Base-by-base conservation (phyloP, 2,113 vertebrate genomes). In the Varanus komodoensis region DNA sequence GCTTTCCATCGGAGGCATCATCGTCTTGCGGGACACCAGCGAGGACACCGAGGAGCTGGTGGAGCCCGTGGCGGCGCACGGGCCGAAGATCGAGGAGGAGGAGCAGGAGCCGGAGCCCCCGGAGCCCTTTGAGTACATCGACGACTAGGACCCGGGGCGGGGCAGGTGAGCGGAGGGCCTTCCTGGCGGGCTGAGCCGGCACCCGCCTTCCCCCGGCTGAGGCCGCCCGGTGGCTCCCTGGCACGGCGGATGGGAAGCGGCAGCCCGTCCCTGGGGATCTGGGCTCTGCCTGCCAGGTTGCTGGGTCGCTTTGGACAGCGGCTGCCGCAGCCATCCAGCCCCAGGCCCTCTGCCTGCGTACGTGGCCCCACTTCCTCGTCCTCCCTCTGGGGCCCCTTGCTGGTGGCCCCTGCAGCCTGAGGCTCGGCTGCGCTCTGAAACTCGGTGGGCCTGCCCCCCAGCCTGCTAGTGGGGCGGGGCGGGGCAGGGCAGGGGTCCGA, bases 61-160 rank as follows among this genome's bases (percentile, higher is more conserved):
- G 91, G 99, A 99, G 96, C 98, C 99, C 0, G 99, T 99, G 92
- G 99, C 98, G 2, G 99, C 99, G 84, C 99, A 99, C 0, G 99
- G 99, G 90, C 99, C 99, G 0, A 99, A 99, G 96, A 99, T 99
- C 0, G 99, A 99, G 94, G 99, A 99, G 92, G 99, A 99, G 75
- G 99, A 99, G 84, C 98, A 99, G 95, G 99, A 99, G 94, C 99
- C 99, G 0, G 99, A 99, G 92, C 98, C 99, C 4, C 99, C 99
- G 0, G 99, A 99, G 94, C 98, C 99, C 11, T 99, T 99, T 14
- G 99, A 99, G 94, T 99, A 99, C 95, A 98, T 98, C 9, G 99
- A 99, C 57, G 99, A 99, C 93, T 99, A 97, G 97, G 93, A 89
- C 71, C 74, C 27, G 68, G 54, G 95, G 95, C 96, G 97, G 87